Evolutionary conservation across 2,113 vertebrate genomes (phyloP).

Genomic region (Bufo bufo): DNA sequence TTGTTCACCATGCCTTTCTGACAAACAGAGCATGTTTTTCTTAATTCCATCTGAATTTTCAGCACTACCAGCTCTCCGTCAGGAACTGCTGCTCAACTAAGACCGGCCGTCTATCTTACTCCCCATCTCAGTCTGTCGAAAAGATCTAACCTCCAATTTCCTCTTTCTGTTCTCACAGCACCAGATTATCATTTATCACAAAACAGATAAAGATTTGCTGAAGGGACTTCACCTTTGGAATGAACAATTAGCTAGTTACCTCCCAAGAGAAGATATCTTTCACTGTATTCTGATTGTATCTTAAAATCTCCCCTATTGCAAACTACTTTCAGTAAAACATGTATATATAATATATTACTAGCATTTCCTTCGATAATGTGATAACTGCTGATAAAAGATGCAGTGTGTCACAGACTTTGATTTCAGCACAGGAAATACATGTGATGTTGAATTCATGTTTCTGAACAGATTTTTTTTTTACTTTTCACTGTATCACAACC

Average conservation of each 20-base stretch:
- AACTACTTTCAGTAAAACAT: not conserved
- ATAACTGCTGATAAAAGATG: not conserved
- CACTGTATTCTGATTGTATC: constrained; percentile 21
- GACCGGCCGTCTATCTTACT: constrained; percentile 34
- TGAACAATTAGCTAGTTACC: constrained; percentile 20
- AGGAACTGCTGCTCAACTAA: constrained; percentile 33
- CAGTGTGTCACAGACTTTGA: not conserved
- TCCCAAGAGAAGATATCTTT: not conserved
- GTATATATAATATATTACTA: no score
- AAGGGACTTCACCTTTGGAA: constrained; percentile 24
- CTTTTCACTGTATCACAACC: not conserved
- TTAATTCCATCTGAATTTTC: constrained; percentile 41
- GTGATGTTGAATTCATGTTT: not conserved
- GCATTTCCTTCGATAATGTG: not conserved
- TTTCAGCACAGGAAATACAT: not conserved
- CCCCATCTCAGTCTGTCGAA: constrained; percentile 5
- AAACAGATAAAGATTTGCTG: constrained; percentile 16
- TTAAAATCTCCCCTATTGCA: not conserved
- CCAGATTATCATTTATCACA: not conserved
- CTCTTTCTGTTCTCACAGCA: constrained; percentile 22
- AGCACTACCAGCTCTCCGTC: constrained; percentile 7
- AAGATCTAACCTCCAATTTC: constrained; percentile 49
- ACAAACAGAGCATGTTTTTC: constrained; percentile 1
- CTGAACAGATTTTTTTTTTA: not conserved
- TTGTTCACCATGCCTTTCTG: not conserved